These are phyloP conservation scores for Columba janthina DNA, from an alignment of 2,113 vertebrate genomes.

Conservation along the genomic window DNA sequence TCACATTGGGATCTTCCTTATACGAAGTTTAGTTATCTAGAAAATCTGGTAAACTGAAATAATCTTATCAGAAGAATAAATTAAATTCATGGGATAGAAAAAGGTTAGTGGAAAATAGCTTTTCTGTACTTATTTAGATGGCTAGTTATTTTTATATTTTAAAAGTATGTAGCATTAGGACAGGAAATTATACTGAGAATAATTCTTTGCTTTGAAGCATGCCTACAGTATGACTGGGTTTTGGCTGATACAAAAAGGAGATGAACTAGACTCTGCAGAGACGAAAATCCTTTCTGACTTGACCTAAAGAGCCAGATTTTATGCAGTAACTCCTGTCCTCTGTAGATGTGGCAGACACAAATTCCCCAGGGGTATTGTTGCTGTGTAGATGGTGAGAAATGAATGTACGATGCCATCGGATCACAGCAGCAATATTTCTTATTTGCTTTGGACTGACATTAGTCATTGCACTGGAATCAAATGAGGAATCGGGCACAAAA, in stretches of 20 bases:
- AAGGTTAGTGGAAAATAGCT: slow-evolving; percentile 8
- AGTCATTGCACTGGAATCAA: neutral
- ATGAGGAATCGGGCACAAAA: neutral
- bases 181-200: neutral
- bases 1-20: neutral
- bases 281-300: neutral
- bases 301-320: neutral
- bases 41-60: neutral
- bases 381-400: neutral
- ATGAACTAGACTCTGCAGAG: neutral
- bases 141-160: neutral
- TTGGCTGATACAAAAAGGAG: neutral
- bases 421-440: neutral
- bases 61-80: slow-evolving; percentile 8
- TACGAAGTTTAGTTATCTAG: neutral
- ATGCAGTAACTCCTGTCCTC: neutral
- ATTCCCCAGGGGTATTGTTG: neutral
- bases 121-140: neutral
- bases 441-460: neutral
- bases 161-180: neutral
- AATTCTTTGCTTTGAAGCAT: neutral
- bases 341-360: accelerated
- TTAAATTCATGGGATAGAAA: neutral
- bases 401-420: neutral
- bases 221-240: neutral